Base-by-base conservation (phyloP, 2,888 invertebrate species). In the Urechis unicinctus region DNA sequence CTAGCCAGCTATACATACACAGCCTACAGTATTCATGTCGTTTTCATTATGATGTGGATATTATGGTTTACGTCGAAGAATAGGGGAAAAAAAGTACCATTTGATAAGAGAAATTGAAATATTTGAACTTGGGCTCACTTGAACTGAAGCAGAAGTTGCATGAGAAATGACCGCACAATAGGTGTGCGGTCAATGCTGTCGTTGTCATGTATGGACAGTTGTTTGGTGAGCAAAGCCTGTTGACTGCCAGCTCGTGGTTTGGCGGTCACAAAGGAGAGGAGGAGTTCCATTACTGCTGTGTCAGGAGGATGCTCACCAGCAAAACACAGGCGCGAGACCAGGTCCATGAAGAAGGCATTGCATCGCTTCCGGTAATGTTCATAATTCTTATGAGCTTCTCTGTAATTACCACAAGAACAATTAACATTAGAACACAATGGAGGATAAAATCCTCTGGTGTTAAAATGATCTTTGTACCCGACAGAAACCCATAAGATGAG, bases 181-280 rank as follows among this genome's bases (percentile, higher is more conserved):
- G 71, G 72, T 4, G 63, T 70, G 4, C 69, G 69, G 55, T 70
- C 71, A 54, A 72, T 63, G 29, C 64, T 57, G 43, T 68, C 69
- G n/a, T n/a, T n/a, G 45, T 66, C 62, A 50, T 68, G 65, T 46
- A 69, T 61, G 4, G 63, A 64, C 67, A 72, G 57, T 26, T 63
- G 58, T 51, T 65, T 66, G 6, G 68, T 68, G 24, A n/a, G 52
- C 41, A 28, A 5, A 4, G 3, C 24, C 9, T 17, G 4, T 6
- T 5, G 21, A 13, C 48, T 24, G 17, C 25, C 4, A 25, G 48
- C 48, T n/a, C 13, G 2, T 24, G 9, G 26, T 17, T 24, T n/a
- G n/a, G 28, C 26, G 9, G 59, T 63, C 43, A 65, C 63, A 43
- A 55, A 60, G 9, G 48, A 36, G 46, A 66, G 45, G 49, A 66